Conservation (phyloP, 2,888 invertebrate species). For the Dolomedes plantarius region DNA sequence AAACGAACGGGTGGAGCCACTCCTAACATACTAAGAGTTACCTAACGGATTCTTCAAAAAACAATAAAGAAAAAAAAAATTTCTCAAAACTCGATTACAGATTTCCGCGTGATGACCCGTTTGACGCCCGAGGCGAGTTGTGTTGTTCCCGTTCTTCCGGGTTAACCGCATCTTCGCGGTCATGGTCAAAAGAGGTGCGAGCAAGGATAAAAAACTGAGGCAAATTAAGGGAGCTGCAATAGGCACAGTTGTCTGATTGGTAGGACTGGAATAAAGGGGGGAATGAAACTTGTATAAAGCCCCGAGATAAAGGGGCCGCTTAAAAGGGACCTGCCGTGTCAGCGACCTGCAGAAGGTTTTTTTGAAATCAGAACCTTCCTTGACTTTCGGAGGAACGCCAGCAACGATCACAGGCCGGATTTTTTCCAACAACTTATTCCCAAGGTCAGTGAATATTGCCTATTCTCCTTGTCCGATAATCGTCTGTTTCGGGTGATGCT, state of each 20-base stretch:
- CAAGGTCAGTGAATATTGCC: conserved; percentile 32
- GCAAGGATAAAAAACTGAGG: conserved; percentile 54
- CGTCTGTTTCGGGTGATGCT: background rate
- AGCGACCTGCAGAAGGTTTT: conserved; percentile 49
- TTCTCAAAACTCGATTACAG: background rate
- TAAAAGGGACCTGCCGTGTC: conserved; percentile 42
- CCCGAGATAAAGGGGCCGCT: conserved; percentile 61
- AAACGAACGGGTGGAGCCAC: background rate
- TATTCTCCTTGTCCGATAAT: background rate
- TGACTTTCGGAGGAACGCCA: background rate
- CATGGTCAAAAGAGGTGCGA: conserved; percentile 67
- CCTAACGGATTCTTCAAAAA: conserved; percentile 9
- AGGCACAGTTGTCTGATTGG: conserved; percentile 56
- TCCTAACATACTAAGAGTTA: conserved; percentile 34
- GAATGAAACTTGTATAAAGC: conserved; percentile 46
- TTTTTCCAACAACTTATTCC: background rate
- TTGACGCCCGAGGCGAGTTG: conserved; percentile 35
- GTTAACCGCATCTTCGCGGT: conserved; percentile 56
- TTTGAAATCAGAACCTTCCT: conserved; percentile 20
- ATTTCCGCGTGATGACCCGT: conserved; percentile 62
- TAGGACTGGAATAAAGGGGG: conserved; percentile 50
- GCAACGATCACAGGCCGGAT: conserved; percentile 17
- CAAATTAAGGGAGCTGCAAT: conserved; percentile 63
- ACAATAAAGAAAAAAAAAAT: background rate
- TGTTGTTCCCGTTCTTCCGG: conserved; percentile 49